Evolutionary conservation across 2,888 invertebrate species (phyloP), one percentile per base, ranked within the genome.

Genomic region (Sympetrum striolatum): DNA sequence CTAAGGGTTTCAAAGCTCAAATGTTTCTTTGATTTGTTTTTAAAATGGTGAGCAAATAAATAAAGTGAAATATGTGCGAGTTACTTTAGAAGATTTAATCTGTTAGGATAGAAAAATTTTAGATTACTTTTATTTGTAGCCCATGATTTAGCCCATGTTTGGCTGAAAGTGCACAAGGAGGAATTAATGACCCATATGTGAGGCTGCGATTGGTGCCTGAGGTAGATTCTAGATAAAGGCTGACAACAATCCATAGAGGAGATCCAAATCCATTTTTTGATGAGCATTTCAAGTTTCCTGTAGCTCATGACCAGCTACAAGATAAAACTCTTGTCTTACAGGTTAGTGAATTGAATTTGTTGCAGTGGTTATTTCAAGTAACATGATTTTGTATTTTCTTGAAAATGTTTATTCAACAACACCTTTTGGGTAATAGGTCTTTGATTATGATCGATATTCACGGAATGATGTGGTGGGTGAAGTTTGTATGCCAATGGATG

Each of bases 261-360:
- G 97, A 98, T 92, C 96, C 97, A 14, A 97, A 98, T 94, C 98
- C 98, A 0, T 96, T 97, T 94, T 98, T 98, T 94, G 97, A 98
- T 94, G 98, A 98, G 93, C 97, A 97, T 93, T 98, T 98, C 94
- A 98, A 98, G 94, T 98, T 98, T 93, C 98, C 98, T 0, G 97
- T 98, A 14, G 97, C 98, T 22, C 97, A 97, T 92, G 98, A 98
- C 92, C 98, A 98, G 92, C 94, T 98, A 81, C 96, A 96, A 90
- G 97, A 97, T 91, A 97, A 97, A 93, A 96, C 96, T 39, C 94
- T 98, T 90, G 94, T 97, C 91, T 94, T 97, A n/a, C 97, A 97
- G 94, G 96, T 96, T 92, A 92, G 86, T 22, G 25, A 8, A 31
- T 25, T 22, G 3, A n/a, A n/a, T 3, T 22, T 15, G 4, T 37